A percentile compares a stretch with the other conserved stretches of the same genome.
Conservation (phyloP, 2,797 vertebrate species). For the Oreonectes daqikongensis region DNA sequence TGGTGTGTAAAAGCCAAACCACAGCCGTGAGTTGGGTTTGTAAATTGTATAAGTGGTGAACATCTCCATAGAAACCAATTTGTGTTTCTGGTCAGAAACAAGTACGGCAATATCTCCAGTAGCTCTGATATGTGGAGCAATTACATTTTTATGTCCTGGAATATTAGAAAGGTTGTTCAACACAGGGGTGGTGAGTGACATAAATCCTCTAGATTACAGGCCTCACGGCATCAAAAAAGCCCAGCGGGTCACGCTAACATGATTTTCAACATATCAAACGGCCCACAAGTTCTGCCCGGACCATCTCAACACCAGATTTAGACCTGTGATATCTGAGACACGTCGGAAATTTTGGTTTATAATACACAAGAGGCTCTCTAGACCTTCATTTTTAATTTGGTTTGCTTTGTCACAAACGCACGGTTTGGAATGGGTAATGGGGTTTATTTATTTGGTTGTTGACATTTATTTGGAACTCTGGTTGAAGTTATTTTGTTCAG, state of each 20-base stretch:
- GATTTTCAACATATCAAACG: constrained; percentile 65
- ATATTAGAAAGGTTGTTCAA: constrained; percentile 77
- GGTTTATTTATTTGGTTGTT: background rate
- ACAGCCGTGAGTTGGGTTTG: constrained; percentile 60
- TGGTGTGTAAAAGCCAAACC: constrained; percentile 58
- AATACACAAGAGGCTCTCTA: background rate
- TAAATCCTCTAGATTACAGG: constrained; percentile 78
- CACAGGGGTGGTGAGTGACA: constrained; percentile 69
- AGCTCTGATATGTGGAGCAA: constrained; percentile 72
- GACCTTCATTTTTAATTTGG: no score
- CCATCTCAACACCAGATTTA: background rate
- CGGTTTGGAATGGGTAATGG: no score
- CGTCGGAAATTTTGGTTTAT: background rate
- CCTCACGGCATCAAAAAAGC: constrained; percentile 70
- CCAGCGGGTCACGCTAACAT: constrained; percentile 59
- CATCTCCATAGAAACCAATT: constrained; percentile 72
- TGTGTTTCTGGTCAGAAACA: constrained; percentile 72
- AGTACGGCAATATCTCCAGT: constrained; percentile 68
- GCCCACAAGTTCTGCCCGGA: constrained; percentile 47
- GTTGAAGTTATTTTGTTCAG: background rate
- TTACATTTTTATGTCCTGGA: constrained; percentile 74
- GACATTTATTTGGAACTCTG: background rate
- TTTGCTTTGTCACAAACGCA: background rate
- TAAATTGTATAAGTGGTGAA: constrained; percentile 69
- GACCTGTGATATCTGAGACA: background rate